These are phyloP conservation scores for Xestia xanthographa DNA, from an alignment of 2,888 invertebrate species.

Conservation along the genomic window DNA sequence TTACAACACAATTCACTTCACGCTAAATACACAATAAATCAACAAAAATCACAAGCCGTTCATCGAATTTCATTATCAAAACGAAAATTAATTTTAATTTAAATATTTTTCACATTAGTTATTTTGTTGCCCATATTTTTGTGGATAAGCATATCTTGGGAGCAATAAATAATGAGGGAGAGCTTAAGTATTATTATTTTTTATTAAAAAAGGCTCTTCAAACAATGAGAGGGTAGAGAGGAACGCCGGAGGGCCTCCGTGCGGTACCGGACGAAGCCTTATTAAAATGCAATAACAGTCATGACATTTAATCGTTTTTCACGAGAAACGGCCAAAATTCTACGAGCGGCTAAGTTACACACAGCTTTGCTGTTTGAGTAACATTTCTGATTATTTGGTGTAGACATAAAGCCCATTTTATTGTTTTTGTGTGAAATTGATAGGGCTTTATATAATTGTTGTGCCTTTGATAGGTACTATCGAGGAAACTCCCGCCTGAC, in stretches of 20 bases:
- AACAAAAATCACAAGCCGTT: slow-evolving; percentile 42
- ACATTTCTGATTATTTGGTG: not conserved
- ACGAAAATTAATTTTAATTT: slow-evolving; percentile 61
- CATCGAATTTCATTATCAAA: slow-evolving; percentile 49
- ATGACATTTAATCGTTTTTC: slow-evolving; percentile 79
- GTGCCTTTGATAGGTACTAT: too few relatives aligned
- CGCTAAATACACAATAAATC: slow-evolving; percentile 56
- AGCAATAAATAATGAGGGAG: slow-evolving; percentile 67
- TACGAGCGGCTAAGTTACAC: slow-evolving; percentile 54
- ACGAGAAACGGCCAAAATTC: slow-evolving; percentile 72
- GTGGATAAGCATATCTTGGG: slow-evolving; percentile 71
- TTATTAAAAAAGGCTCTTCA: slow-evolving; percentile 68
- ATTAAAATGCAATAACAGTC: slow-evolving; percentile 84
- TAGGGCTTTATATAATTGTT: not conserved
- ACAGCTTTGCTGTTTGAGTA: slow-evolving; percentile 38
- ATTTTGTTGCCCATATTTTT: slow-evolving; percentile 63
- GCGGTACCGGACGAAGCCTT: slow-evolving; percentile 72
- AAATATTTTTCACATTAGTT: slow-evolving; percentile 67
- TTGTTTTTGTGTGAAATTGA: not conserved
- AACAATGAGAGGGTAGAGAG: slow-evolving; percentile 69
- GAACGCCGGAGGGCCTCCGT: slow-evolving; percentile 68
- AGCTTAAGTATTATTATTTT: slow-evolving; percentile 62
- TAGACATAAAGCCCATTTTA: too few relatives aligned
- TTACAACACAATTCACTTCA: slow-evolving; percentile 38
- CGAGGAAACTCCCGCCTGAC: too few relatives aligned